These are phyloP conservation scores for Halcyon senegalensis DNA, from an alignment of 2,113 vertebrate genomes.

Conservation along the genomic window DNA sequence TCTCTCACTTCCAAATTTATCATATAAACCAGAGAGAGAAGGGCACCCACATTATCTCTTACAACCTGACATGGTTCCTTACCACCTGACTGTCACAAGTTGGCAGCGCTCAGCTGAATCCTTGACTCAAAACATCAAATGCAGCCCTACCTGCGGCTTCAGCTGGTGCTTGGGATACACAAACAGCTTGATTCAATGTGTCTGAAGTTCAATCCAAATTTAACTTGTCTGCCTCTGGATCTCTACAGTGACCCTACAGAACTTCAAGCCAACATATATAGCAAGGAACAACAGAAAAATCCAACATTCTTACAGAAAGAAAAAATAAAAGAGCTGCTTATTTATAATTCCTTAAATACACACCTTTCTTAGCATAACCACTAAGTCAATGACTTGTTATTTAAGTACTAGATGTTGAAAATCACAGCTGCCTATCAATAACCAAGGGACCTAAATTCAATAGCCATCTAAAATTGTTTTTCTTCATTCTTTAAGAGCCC, in stretches of 20 bases:
- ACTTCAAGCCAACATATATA: not conserved
- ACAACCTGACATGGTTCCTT: fast-evolving
- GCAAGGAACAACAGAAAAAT: not conserved
- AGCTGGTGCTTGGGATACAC: not conserved
- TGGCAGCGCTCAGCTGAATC: not conserved
- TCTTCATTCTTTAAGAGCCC: not conserved
- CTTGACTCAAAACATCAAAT: not conserved
- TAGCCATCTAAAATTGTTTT: not conserved
- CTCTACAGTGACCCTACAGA: not conserved
- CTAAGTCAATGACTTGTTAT: not conserved
- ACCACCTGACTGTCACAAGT: not conserved
- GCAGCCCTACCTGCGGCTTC: not conserved
- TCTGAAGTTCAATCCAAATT: not conserved
- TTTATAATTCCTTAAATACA: not conserved
- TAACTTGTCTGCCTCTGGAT: not conserved
- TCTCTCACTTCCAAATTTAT: not conserved
- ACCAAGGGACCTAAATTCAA: not conserved
- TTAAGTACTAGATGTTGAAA: not conserved
- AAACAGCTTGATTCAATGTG: not conserved
- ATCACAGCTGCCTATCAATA: not conserved
- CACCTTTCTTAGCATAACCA: not conserved
- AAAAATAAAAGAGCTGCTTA: not conserved
- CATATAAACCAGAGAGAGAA: not conserved
- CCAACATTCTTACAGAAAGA: not conserved
- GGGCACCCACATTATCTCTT: not conserved